Percentiles rank a stretch among this genome's conserved stretches.
phyloP scores from a whole-genome alignment of 2,113 vertebrate genomes.

The Platysternon megacephalum region DNA sequence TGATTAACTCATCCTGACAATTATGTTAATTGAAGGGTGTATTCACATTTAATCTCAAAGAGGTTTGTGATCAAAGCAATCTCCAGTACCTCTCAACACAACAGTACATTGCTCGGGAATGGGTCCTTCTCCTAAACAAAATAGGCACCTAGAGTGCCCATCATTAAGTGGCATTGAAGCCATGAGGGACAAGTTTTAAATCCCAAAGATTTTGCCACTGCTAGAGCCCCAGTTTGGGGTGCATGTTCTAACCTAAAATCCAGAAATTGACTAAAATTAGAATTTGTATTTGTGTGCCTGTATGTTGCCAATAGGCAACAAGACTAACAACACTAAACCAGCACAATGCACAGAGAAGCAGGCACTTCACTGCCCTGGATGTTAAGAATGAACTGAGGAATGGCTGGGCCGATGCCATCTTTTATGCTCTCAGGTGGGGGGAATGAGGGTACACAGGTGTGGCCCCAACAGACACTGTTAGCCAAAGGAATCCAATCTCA shows the following conservation, averaged over 20 bases:
- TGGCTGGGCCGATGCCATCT: neutral
- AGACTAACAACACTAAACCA: neutral
- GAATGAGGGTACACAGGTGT: neutral
- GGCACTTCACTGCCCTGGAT: neutral
- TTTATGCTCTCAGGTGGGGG: neutral
- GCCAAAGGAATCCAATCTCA: neutral
- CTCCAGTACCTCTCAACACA: neutral
- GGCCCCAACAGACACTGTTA: neutral
- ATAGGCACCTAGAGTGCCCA: fast-evolving
- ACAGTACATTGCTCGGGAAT: fast-evolving
- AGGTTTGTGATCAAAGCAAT: neutral
- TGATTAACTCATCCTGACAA: neutral
- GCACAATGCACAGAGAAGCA: neutral
- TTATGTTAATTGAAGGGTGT: neutral
- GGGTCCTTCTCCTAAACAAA: neutral
- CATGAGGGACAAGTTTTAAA: neutral
- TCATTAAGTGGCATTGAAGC: neutral
- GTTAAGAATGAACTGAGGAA: neutral
- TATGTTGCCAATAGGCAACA: neutral
- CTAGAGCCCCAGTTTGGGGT: neutral
- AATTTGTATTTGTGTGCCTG: neutral
- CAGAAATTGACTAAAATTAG: neutral
- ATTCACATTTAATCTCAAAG: neutral
- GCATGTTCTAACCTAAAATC: neutral
- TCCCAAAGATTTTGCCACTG: neutral